Base-by-base conservation (phyloP, 1,140 invertebrate genomes). In the Dendroctonus ponderosae region DNA sequence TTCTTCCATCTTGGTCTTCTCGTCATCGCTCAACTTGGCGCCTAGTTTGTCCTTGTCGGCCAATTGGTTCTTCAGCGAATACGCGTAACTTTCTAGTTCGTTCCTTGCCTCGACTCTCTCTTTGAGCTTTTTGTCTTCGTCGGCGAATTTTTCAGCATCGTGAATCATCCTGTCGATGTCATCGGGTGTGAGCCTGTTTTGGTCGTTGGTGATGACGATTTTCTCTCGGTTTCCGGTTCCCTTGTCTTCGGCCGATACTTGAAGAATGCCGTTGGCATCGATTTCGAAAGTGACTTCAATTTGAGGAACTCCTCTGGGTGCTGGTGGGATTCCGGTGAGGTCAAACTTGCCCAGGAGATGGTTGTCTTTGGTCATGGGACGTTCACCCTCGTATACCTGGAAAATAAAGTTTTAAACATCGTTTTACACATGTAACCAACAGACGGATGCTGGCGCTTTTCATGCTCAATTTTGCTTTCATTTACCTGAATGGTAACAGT, bases 201-300 rank as follows among this genome's bases (percentile, higher is more conserved):
- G 95, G 76, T 99, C 96, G 74, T 99, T 98, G 65, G 97, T 98
- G 76, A 99, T 99, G 56, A 97, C 94, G 76, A 99, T 99, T 81
- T 98, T 97, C 78, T 99, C 95, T 69, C 96, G 90, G 82, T 97
- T 98, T 61, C 97, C 97, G 62, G 97, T 99, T 41, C 96, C 96
- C 80, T 99, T 99, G 77, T 99, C 97, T 81, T 99, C 97, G 26
- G 97, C 97, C 15, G 94, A 94, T 69, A 97, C 94, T 78, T 87
- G 81, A 7, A 79, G 61, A 76, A 99, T 99, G 82, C 97, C 97
- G 77, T 99, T 99, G 46, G 96, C 97, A 76, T 99, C 97, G 74
- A 99, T 99, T 82, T 99, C 97, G 77, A 99, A 99, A 0, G 96
- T 98, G 3, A 99, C 96, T 82, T 98, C 95, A 77, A 99, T 98